Evolutionary conservation across 2,797 vertebrate genomes (phyloP).

Genomic region (Vultur gryphus): DNA sequence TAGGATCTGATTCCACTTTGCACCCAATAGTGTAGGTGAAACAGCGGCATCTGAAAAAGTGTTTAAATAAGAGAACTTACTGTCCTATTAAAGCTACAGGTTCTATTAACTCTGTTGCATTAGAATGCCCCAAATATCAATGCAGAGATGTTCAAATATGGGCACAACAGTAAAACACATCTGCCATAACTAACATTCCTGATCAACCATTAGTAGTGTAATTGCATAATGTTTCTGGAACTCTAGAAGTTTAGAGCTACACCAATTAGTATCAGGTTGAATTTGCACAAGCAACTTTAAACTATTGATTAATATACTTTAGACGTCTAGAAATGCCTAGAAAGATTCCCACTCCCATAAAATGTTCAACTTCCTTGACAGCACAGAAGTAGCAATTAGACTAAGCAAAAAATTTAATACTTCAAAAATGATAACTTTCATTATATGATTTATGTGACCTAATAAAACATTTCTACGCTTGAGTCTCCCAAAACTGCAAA

Average conservation of each 20-base stretch:
- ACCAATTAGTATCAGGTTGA: not conserved
- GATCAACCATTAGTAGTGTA: not conserved
- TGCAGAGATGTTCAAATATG: not conserved
- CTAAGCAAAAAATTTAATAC: not conserved
- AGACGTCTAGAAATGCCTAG: not conserved
- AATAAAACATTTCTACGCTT: not conserved
- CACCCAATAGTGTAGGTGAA: slow-evolving; percentile 85
- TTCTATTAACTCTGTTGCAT: not conserved
- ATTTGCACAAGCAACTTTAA: not conserved
- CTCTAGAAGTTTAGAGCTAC: not conserved
- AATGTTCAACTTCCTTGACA: not conserved
- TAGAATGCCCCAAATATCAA: not conserved
- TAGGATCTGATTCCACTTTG: slow-evolving; percentile 96
- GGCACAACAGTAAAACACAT: not conserved
- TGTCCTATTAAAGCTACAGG: not conserved
- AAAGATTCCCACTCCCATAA: not conserved
- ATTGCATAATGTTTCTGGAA: not conserved
- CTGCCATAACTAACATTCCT: not conserved
- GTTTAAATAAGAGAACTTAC: not conserved
- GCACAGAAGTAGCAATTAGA: not conserved
- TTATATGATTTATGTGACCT: slow-evolving; percentile 2
- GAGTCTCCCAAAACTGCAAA: not conserved
- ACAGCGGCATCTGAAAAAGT: slow-evolving; percentile 85
- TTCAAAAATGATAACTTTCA: not conserved
- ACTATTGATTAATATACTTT: not conserved